phyloP scores from a whole-genome alignment of 2,888 invertebrate species.

The Xestobium rufovillosum region DNA sequence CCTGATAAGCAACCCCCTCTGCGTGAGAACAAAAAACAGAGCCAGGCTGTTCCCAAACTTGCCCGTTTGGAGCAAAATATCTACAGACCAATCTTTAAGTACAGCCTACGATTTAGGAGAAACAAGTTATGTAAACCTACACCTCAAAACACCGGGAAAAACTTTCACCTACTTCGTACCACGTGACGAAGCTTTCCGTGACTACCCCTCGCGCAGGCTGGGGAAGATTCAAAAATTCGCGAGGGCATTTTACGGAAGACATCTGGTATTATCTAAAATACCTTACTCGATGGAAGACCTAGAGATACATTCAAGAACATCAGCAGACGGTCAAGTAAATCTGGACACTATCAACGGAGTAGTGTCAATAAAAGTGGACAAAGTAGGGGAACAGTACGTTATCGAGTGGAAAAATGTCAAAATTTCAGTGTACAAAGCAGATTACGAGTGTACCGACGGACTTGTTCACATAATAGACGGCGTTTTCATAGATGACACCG shows the following conservation, averaged over 20 bases:
- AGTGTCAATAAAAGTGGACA: conserved; percentile 25
- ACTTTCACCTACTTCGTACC: conserved; percentile 88
- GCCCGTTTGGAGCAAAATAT: conserved; percentile 71
- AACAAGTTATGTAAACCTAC: conserved; percentile 64
- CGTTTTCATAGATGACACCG: conserved; percentile 62
- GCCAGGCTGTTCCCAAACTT: conserved; percentile 79
- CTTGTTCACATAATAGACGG: conserved; percentile 87
- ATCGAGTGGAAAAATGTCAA: conserved; percentile 49
- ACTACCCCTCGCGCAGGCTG: conserved; percentile 60
- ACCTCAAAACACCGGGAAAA: too few species aligned
- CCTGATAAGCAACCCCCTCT: conserved; percentile 78
- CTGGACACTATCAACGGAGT: conserved; percentile 25
- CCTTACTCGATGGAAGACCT: conserved; percentile 68
- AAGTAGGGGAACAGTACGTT: conserved; percentile 26
- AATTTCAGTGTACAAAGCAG: conserved; percentile 76
- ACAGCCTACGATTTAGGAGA: conserved; percentile 67
- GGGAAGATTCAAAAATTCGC: conserved; percentile 55
- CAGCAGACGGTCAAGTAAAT: conserved; percentile 3
- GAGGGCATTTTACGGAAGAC: conserved; percentile 77
- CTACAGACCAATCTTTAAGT: conserved; percentile 75
- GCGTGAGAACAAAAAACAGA: conserved; percentile 76
- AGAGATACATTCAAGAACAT: conserved; percentile 50
- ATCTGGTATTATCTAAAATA: conserved; percentile 69
- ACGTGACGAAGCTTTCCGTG: conserved; percentile 49
- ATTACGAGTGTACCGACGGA: conserved; percentile 91